These are phyloP conservation scores for Ooceraea biroi DNA, from an alignment of 1,140 invertebrate genomes.

Conservation along the genomic window DNA sequence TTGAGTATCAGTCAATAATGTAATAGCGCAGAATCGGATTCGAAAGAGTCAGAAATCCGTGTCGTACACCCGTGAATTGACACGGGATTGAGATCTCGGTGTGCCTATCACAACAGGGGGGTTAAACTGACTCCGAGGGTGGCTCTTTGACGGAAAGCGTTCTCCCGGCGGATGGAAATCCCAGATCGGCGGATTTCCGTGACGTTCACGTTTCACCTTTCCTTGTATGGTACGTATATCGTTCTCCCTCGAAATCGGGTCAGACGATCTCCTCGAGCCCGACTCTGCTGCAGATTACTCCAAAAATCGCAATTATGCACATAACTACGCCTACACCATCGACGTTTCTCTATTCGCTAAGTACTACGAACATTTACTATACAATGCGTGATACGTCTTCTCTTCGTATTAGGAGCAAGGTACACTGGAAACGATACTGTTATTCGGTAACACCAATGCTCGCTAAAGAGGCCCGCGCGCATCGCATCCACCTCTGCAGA, in stretches of 20 bases:
- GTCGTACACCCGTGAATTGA: neutral
- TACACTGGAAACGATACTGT: conserved; percentile 58
- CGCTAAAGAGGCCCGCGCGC: conserved; percentile 40
- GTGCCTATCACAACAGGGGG: neutral
- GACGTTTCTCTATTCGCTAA: conserved; percentile 59
- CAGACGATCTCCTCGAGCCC: conserved; percentile 43
- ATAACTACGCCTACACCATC: conserved; percentile 70
- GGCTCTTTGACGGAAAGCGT: conserved; percentile 2
- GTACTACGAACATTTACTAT: conserved; percentile 69
- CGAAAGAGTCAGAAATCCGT: conserved; percentile 6
- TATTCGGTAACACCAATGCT: conserved; percentile 58
- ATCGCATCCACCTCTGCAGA: conserved; percentile 36
- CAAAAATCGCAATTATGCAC: conserved; percentile 54
- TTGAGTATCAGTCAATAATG: conserved; percentile 42
- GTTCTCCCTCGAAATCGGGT: no score
- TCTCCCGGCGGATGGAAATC: neutral
- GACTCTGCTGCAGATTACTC: conserved; percentile 22
- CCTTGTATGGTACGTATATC: no score
- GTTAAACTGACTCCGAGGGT: no score
- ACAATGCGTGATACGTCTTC: conserved; percentile 64
- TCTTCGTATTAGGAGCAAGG: conserved; percentile 48
- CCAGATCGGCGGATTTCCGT: neutral
- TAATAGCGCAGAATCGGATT: conserved; percentile 56
- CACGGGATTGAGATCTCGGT: conserved; percentile 16
- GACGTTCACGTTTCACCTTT: neutral